Evolutionary conservation across 2,113 vertebrate genomes (phyloP).

Genomic region (Australoheros scitulus): DNA sequence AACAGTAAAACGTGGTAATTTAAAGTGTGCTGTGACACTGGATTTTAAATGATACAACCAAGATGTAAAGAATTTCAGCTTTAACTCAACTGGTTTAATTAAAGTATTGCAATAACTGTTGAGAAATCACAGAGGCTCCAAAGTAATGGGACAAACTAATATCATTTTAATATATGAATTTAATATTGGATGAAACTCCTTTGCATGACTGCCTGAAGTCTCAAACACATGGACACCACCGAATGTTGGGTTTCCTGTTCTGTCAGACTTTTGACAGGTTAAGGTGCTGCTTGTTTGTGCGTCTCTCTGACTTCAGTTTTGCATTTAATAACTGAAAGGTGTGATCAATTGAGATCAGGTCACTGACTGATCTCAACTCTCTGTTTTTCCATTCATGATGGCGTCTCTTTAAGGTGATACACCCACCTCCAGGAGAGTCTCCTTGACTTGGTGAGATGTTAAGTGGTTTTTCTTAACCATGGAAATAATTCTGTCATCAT

Average conservation of each 20-base stretch:
- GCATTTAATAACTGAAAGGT: neutral
- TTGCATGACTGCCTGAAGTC: neutral
- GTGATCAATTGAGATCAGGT: neutral
- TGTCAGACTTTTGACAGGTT: neutral
- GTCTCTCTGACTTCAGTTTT: neutral
- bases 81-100: neutral
- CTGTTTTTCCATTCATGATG: too few relatives aligned
- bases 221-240: neutral
- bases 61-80: neutral
- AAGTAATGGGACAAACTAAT: neutral
- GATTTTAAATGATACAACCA: neutral
- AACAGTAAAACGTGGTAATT: neutral
- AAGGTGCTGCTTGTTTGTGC: neutral
- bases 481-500: too few relatives aligned
- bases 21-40: neutral
- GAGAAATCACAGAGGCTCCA: neutral
- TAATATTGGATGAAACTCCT: neutral
- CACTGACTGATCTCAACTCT: neutral
- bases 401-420: too few relatives aligned
- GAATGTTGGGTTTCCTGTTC: neutral
- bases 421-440: too few relatives aligned
- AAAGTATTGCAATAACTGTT: neutral
- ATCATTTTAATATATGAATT: neutral
- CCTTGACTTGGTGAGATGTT: too few relatives aligned
- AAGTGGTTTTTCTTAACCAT: too few relatives aligned